Conservation (phyloP, 1,140 invertebrate species). For the Trichonephila inaurata region DNA sequence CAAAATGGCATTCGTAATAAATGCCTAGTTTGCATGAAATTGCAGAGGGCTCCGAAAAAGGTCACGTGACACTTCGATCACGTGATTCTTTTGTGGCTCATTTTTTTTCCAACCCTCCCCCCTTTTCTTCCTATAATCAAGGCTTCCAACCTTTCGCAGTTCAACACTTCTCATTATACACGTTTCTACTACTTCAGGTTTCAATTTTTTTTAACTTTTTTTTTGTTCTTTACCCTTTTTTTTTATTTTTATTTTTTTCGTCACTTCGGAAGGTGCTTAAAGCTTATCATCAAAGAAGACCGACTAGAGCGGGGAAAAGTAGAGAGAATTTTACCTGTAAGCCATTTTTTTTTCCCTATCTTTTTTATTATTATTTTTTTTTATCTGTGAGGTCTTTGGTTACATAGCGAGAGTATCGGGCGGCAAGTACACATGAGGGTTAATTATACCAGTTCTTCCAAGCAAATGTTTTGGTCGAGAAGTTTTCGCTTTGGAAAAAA, state of each 20-base stretch:
- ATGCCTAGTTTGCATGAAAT: conserved; percentile 47
- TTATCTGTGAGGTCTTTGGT: background rate
- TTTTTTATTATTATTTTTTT: background rate
- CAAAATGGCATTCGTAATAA: background rate
- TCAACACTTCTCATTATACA: conserved; percentile 2
- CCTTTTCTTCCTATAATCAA: background rate
- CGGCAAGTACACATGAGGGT: background rate
- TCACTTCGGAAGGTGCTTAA: conserved; percentile 36
- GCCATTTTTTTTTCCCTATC: background rate
- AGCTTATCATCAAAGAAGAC: conserved; percentile 43
- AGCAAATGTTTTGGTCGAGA: background rate
- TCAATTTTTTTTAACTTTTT: background rate
- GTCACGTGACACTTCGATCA: background rate
- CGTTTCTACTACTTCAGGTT: conserved; percentile 13
- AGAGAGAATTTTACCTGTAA: conserved; percentile 33
- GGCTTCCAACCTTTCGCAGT: conserved; percentile 1
- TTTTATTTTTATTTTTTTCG: conserved; percentile 5
- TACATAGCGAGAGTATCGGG: background rate
- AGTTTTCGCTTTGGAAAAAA: background rate
- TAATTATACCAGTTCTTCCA: conserved; percentile 11
- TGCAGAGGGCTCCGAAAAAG: background rate
- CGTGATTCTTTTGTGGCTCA: background rate
- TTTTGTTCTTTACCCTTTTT: background rate
- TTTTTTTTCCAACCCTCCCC: background rate
- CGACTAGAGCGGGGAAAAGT: background rate